Evolutionary conservation across 2,888 invertebrate species (phyloP), one percentile per base, ranked within the genome.

Genomic region (Junonia oenone): DNA sequence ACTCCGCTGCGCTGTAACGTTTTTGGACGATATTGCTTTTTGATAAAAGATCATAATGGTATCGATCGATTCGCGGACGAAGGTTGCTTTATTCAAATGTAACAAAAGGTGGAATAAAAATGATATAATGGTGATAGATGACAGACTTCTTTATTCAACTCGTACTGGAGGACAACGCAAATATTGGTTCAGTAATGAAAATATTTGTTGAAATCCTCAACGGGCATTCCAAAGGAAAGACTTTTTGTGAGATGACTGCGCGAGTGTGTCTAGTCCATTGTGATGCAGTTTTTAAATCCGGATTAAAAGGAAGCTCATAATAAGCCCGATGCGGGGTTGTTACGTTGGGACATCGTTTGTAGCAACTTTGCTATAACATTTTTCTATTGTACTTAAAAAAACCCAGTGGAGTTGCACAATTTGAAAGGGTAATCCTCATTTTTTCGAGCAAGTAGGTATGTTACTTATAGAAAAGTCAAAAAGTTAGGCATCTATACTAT

Each of bases 161-260:
- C 84, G 79, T 80, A 78, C 78, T 79, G 83, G 78, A 83, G 81
- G 76, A 79, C 76, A 78, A 72, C 68, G 78, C 81, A 87, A 88
- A 90, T 87, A 87, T 89, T 87, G 81, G 83, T 82, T 81, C 78
- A 80, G 84, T 86, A 84, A 87, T 86, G 85, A 87, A 88, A 90
- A 89, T 87, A 89, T 90, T 89, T 86, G 84, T 79, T 69, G 72
- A 79, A 83, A 81, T 81, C 67, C 78, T 78, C 80, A 68, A 75
- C 73, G 75, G 75, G 71, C 67, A 73, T 73, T 81, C 75, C 75
- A 79, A 78, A 78, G 76, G 72, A 75, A 75, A 70, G 71, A 61
- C 70, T 75, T 80, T 81, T 78, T 76, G 69, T 72, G 76, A 76
- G 73, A 73, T 67, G 69, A 71, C 69, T 68, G 65, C 67, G 75